Conservation (phyloP, 2,888 invertebrate genomes). For the Spilosoma lubricipeda region DNA sequence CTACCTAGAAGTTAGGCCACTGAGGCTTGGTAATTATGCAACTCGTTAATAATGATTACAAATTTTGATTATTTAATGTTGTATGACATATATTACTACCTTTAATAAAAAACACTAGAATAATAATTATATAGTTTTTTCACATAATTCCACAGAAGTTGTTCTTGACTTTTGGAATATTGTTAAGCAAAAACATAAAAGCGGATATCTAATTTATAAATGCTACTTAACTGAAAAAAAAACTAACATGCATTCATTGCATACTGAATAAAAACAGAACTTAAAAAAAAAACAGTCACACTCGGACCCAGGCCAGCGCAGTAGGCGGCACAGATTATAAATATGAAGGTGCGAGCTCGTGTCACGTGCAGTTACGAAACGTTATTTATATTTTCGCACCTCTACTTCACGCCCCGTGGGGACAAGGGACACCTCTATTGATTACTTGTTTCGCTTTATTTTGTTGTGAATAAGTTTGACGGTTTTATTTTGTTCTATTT, state of each 20-base stretch:
- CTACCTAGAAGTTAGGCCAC: no score
- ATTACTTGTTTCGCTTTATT: conserved; percentile 39
- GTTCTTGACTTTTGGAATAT: background rate
- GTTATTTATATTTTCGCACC: conserved; percentile 55
- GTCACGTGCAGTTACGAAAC: conserved; percentile 51
- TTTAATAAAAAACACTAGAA: no score
- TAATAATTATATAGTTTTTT: no score
- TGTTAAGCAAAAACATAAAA: background rate
- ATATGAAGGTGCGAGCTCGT: conserved; percentile 54
- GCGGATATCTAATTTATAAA: background rate
- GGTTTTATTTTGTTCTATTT: conserved; percentile 7
- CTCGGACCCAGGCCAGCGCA: conserved; percentile 33
- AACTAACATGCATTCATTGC: background rate
- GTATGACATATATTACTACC: no score
- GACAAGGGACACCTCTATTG: conserved; percentile 50
- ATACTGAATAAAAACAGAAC: background rate
- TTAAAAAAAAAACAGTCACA: conserved; percentile 23
- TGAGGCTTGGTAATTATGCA: no score
- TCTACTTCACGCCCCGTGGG: conserved; percentile 49
- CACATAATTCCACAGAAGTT: no score
- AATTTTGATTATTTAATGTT: no score
- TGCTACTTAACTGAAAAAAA: background rate
- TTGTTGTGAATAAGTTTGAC: conserved; percentile 14
- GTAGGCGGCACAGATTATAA: conserved; percentile 57
- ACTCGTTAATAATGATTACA: no score